Base-by-base conservation (phyloP, 1,140 invertebrate species). In the Drosophila ogumai region DNA sequence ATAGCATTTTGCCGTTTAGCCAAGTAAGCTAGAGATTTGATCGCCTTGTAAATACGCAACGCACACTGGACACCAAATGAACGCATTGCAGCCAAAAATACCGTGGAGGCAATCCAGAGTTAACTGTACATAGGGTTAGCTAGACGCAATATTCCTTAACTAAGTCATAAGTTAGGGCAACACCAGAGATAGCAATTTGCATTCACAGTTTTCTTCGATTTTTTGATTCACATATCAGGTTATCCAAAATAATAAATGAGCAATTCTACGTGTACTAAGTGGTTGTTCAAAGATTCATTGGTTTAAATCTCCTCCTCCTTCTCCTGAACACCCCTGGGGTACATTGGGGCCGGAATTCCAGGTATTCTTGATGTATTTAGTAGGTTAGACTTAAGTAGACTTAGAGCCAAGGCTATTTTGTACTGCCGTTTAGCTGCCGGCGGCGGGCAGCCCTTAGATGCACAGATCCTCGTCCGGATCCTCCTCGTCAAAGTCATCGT, bases 401-500 rank as follows among this genome's bases (percentile, higher is more conserved):
- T 87, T 90, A 90, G 91, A 87, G 86, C 81, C 82, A 86, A 88
- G 75, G 75, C 85, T 63, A 90, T 88, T 55, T 88, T 88, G 84
- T 87, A 87, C 84, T 87, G 85, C 85, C 82, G 76, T 75, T 84
- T 67, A 43, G 73, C 58, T 54, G 55, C 59, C 68, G 63, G 54
- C 41, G 41, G 64, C 43, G 47, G 57, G 67, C 61, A 17, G 32
- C 60, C 46, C 4, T 32, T 87, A 90, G 52, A 91, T 90, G 49
- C 79, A 74, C 10, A 91, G 73, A 85, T 91, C 82, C 64, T 91
- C 82, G 81, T 94, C 94, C 13, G 94, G 94, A 93, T 94, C 94
- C 82, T 94, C 94, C 49, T 94, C 94, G 74, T 94, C 94, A 6
- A 94, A 92, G 87, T 94, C 94, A 82, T 94, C 94, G 28, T 92